Evolutionary conservation across 2,113 vertebrate genomes (phyloP), one percentile per base, ranked within the genome.

Genomic region (Rhinolophus sinicus): DNA sequence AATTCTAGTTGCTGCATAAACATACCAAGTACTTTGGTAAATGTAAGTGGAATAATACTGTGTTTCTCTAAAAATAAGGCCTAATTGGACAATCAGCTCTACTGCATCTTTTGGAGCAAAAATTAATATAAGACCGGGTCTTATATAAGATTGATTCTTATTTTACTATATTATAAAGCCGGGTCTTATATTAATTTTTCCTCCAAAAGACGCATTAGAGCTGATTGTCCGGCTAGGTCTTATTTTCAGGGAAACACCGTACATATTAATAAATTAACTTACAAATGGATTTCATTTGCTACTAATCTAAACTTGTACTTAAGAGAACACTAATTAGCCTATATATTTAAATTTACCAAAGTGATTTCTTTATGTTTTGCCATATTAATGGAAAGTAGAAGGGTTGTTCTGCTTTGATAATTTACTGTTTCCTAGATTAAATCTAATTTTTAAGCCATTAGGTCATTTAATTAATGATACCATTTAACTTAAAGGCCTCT

Each of bases 321-420:
- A 88, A 67, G 16, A 80, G 54, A 86, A 70, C 44, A 93, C 22
- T 88, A 91, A 70, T 81, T 88, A 90, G 21, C 24, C 38, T 65
- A 0, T 82, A 33, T 78, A 44, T 69, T 73, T 90, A 81, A 64
- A 77, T 56, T 88, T 91, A 73, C 52, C 54, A 69, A 64, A 50
- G 13, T 86, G 28, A 65, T 72, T 93, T 90, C 62, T 44, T 44
- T 92, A 21, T 91, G 73, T 65, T 88, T 95, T 90, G 1, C 94
- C 58, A 65, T 9, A 15, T 22, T 95, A 52, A 72, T 78, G 22
- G 58, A 65, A 93, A 88, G 13, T 54, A 65, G 3, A 90, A 83
- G 10, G 65, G 24, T 16, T 77, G 30, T 75, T 96, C 58, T 94
- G 40, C 80, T 90, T 85, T 21, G 35, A 87, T 86, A 80, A 93